Evolutionary conservation across 23 tunicate genomes (phyloP).

Genomic region (Styela plicata): DNA sequence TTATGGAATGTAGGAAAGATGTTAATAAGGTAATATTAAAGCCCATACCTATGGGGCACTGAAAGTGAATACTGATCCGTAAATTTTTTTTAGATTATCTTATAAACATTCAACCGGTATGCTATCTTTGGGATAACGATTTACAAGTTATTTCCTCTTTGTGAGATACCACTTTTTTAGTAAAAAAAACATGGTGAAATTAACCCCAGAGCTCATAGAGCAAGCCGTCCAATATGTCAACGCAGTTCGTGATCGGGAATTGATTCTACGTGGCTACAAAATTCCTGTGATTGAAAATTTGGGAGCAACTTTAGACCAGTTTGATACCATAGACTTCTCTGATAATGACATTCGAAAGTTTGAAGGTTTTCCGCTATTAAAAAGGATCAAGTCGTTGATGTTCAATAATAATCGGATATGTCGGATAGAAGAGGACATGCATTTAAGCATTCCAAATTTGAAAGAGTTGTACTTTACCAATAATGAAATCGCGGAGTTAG

Average conservation of each 20-base stretch:
- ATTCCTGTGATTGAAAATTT: constrained; percentile 91
- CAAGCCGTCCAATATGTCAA: constrained; percentile 91
- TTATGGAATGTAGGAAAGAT: no score
- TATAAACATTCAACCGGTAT: no score
- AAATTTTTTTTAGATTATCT: no score
- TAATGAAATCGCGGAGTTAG: constrained; percentile 70
- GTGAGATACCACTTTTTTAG: no score
- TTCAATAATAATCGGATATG: constrained; percentile 92
- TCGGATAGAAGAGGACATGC: constrained; percentile 66
- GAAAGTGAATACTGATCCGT: no score
- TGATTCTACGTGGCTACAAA: constrained; percentile 77
- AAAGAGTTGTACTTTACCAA: constrained; percentile 79
- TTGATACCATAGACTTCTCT: constrained; percentile 87
- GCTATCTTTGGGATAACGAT: no score
- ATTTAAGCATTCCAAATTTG: constrained; percentile 62
- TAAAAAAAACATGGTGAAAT: constrained; percentile 90
- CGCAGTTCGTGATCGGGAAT: constrained; percentile 87
- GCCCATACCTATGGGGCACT: no score
- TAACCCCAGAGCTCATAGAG: constrained; percentile 86
- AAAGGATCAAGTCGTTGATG: constrained; percentile 57
- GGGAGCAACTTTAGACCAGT: constrained; percentile 97
- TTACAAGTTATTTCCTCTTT: no score
- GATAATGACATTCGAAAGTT: constrained; percentile 93
- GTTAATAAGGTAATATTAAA: no score
- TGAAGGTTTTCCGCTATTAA: constrained; percentile 84